These are phyloP conservation scores for Salticus scenicus DNA, from an alignment of 2,888 invertebrate genomes.

Conservation along the genomic window DNA sequence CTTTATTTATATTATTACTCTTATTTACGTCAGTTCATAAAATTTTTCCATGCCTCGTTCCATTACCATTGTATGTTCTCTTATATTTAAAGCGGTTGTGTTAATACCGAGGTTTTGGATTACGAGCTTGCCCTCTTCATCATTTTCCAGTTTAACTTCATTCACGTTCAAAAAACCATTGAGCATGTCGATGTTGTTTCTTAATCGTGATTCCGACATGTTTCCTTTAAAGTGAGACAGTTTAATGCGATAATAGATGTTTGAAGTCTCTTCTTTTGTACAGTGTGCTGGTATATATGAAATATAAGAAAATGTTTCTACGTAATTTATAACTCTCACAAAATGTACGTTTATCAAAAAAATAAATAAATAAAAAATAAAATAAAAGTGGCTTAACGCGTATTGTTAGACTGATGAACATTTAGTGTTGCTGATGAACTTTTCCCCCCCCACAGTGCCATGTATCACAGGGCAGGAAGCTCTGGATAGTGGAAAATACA, in stretches of 20 bases:
- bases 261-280: conserved; percentile 45
- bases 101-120: background rate
- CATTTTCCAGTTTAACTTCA: background rate
- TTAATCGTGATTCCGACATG: background rate
- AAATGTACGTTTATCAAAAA: conserved; percentile 36
- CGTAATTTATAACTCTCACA: conserved; percentile 55
- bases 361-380: background rate
- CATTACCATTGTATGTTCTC: too few species aligned
- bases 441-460: conserved; percentile 40
- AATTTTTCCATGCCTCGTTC: too few species aligned
- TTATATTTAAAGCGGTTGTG: background rate
- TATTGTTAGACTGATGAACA: background rate
- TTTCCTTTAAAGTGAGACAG: background rate
- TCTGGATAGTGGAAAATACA: background rate
- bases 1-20: too few species aligned
- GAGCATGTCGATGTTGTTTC: conserved; percentile 8
- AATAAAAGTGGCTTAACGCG: conserved; percentile 47
- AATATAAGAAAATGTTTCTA: conserved; percentile 41
- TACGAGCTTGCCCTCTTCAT: background rate
- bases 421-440: conserved; percentile 4
- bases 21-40: too few species aligned
- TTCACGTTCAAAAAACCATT: background rate
- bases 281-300: conserved; percentile 32
- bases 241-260: conserved; percentile 28
- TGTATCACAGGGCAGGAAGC: conserved; percentile 9